Evolutionary conservation across 1,140 invertebrate genomes (phyloP).

Genomic region (Drosophila kanapiae): DNA sequence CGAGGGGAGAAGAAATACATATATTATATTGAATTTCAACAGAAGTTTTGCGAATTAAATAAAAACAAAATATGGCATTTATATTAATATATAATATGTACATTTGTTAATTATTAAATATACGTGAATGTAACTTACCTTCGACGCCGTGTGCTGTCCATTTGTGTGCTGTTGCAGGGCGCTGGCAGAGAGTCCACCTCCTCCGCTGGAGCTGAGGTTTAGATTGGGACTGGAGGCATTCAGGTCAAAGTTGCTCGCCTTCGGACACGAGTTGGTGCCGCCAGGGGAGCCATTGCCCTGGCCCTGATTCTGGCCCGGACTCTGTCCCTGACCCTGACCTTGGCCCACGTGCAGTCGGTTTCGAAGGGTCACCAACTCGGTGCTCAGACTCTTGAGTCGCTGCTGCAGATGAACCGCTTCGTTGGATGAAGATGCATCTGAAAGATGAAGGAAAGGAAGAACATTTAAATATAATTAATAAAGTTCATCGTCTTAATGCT

Average conservation of each 20-base stretch:
- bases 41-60: background rate
- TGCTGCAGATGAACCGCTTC: slow-evolving; percentile 96
- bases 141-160: slow-evolving; percentile 56
- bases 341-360: slow-evolving; percentile 93
- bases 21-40: background rate
- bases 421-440: slow-evolving; percentile 96
- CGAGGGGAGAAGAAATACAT: background rate
- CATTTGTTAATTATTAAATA: no score
- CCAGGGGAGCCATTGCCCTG: slow-evolving; percentile 53
- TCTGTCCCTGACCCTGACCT: slow-evolving; percentile 85
- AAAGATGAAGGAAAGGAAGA: background rate
- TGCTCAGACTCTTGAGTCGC: slow-evolving; percentile 94
- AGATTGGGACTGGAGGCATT: slow-evolving; percentile 79
- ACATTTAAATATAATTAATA: background rate
- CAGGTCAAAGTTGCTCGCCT: slow-evolving; percentile 64
- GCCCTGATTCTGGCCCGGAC: slow-evolving; percentile 68
- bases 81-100: no score
- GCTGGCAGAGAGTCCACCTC: slow-evolving; percentile 49
- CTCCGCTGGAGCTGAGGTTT: slow-evolving; percentile 42
- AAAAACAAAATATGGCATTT: slow-evolving; percentile 6
- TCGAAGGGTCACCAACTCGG: slow-evolving; percentile 94
- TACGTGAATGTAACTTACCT: slow-evolving; percentile 35
- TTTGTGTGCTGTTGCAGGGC: slow-evolving; percentile 72
- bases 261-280: slow-evolving; percentile 27
- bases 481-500: no score